phyloP scores from a whole-genome alignment of 37 sponge, comb jelly and placozoan genomes.

The Amphimedon queenslandica region DNA sequence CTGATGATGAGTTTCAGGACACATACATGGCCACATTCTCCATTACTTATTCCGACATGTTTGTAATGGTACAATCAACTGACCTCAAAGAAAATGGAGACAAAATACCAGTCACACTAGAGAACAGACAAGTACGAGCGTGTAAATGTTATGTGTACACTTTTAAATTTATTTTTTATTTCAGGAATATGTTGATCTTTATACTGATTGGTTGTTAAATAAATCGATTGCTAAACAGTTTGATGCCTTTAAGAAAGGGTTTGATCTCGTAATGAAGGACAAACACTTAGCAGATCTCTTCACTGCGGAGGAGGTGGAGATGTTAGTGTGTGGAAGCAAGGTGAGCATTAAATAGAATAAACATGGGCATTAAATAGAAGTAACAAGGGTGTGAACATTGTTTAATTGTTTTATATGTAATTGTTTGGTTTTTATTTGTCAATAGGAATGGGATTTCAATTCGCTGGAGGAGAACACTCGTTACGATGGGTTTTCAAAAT shows the following conservation, averaged over 20 bases:
- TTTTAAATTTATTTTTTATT: not conserved
- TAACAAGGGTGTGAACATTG: too few species aligned
- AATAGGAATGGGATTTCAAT: slow-evolving; percentile 90
- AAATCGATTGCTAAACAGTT: slow-evolving; percentile 70
- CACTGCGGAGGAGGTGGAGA: slow-evolving; percentile 89
- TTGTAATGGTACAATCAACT: slow-evolving; percentile 49
- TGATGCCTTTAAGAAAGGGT: slow-evolving; percentile 91
- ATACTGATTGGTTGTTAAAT: slow-evolving; percentile 87
- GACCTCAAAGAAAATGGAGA: slow-evolving; percentile 79
- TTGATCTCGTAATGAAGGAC: slow-evolving; percentile 83
- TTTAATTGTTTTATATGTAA: too few species aligned
- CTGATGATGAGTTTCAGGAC: slow-evolving; percentile 65
- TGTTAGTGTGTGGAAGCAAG: slow-evolving; percentile 85
- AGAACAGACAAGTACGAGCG: slow-evolving; percentile 69
- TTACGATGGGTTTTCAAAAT: slow-evolving; percentile 83
- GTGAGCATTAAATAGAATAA: too few species aligned
- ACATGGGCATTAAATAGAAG: too few species aligned
- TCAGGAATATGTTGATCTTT: slow-evolving; percentile 88
- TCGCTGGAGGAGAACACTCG: slow-evolving; percentile 77
- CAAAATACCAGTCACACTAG: slow-evolving; percentile 76
- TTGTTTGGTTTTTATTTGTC: slow-evolving; percentile 1
- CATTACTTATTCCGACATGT: slow-evolving; percentile 72
- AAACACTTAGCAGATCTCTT: slow-evolving; percentile 76
- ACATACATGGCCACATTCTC: slow-evolving; percentile 78
- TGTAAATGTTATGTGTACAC: not conserved